Evolutionary conservation across 2,888 invertebrate genomes (phyloP).

Genomic region (Omphaloscelis lunosa): DNA sequence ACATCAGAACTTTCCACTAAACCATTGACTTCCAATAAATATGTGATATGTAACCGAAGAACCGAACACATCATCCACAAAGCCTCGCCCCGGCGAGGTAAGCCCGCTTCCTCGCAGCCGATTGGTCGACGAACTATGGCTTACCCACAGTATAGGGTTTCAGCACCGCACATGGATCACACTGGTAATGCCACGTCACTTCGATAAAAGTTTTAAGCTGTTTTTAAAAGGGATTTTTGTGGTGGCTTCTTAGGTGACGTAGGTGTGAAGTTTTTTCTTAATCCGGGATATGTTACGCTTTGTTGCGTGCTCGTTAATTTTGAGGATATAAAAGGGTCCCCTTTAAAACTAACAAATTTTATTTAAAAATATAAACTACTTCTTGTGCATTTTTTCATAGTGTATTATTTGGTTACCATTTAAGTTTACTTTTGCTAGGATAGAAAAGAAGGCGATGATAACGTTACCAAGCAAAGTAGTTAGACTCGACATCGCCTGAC

Average conservation of each 20-base stretch:
- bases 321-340: not conserved
- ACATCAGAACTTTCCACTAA: slow-evolving; percentile 30
- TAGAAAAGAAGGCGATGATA: no score
- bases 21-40: slow-evolving; percentile 57
- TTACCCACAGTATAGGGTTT: slow-evolving; percentile 79
- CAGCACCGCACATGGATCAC: slow-evolving; percentile 72
- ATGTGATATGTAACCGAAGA: slow-evolving; percentile 68
- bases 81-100: slow-evolving; percentile 74
- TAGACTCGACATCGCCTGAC: not conserved
- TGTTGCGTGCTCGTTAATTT: slow-evolving; percentile 19
- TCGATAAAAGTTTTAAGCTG: slow-evolving; percentile 68
- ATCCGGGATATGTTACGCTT: slow-evolving; percentile 47
- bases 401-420: no score
- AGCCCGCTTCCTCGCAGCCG: slow-evolving; percentile 73
- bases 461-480: not conserved
- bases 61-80: slow-evolving; percentile 67
- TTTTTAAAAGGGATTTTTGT: slow-evolving; percentile 65
- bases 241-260: slow-evolving; percentile 59
- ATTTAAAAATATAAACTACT: not conserved
- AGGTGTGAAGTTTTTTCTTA: slow-evolving; percentile 63
- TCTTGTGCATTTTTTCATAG: not conserved
- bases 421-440: not conserved
- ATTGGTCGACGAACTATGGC: slow-evolving; percentile 77
- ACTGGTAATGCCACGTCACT: slow-evolving; percentile 70
- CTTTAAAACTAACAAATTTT: not conserved